Evolutionary conservation across 2,797 vertebrate species (phyloP).

Genomic region (Channa striata): DNA sequence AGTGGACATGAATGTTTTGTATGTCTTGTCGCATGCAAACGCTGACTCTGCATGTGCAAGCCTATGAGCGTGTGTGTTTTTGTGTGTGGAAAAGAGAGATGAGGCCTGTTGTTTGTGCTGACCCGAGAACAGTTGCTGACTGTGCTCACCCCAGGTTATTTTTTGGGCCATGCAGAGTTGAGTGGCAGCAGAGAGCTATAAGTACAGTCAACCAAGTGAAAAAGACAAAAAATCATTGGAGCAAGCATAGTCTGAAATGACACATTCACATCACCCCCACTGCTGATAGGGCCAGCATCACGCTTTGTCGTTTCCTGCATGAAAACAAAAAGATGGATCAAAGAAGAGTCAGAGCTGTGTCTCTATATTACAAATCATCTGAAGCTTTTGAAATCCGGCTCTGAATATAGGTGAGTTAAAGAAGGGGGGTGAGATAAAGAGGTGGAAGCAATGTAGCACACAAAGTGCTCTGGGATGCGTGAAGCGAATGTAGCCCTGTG

Average conservation of each 20-base stretch:
- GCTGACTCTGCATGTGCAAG: conserved; percentile 39
- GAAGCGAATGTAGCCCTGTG: conserved; percentile 34
- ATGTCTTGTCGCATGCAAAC: conserved; percentile 32
- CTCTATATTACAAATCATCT: conserved; percentile 41
- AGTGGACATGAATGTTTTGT: conserved; percentile 16
- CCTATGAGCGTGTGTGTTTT: conserved; percentile 19
- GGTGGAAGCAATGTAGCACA: conserved; percentile 55
- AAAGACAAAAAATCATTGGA: conserved; percentile 40
- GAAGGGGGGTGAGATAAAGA: conserved; percentile 37
- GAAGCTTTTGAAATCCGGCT: conserved; percentile 44
- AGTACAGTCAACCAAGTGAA: conserved; percentile 39
- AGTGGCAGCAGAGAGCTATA: conserved; percentile 53
- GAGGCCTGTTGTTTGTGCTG: conserved; percentile 61
- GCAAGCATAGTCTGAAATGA: conserved; percentile 54
- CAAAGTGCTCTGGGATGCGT: conserved; percentile 59
- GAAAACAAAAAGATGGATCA: conserved; percentile 8
- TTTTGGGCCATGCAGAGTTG: conserved; percentile 72
- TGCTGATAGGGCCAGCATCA: conserved; percentile 40
- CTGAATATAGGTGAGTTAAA: conserved; percentile 40
- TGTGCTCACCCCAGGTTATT: conserved; percentile 67
- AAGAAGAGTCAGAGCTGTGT: conserved; percentile 16
- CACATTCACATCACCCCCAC: conserved; percentile 39
- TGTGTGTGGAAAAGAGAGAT: conserved; percentile 4
- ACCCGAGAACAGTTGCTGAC: conserved; percentile 70
- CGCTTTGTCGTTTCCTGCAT: conserved; percentile 13